A percentile compares a stretch with the other conserved stretches of the same genome.
phyloP scores from a whole-genome alignment of 1,140 invertebrate species.

The Centruroides vittatus region DNA sequence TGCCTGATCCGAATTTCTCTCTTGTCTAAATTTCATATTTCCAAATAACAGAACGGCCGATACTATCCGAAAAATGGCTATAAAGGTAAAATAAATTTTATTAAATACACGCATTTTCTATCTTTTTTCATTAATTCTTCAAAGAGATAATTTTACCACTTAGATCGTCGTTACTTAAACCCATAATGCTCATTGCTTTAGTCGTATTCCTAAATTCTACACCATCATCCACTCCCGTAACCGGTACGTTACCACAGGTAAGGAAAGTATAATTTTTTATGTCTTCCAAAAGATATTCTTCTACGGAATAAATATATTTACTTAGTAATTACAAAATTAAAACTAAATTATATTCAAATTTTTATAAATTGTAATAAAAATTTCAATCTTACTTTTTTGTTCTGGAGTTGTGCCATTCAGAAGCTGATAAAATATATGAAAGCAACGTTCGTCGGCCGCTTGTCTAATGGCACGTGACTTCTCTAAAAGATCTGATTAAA shows the following conservation, averaged over 20 bases:
- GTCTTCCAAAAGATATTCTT: conserved; percentile 92
- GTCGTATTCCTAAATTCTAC: conserved; percentile 86
- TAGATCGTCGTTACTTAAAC: conserved; percentile 80
- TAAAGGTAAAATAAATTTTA: conserved; percentile 14
- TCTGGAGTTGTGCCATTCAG: conserved; percentile 71
- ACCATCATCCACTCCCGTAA: conserved; percentile 88
- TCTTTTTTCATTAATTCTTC: background rate
- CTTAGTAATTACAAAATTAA: too few relatives aligned
- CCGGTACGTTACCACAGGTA: conserved; percentile 57
- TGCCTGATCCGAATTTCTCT: conserved; percentile 96
- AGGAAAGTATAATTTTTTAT: conserved; percentile 87
- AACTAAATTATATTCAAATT: too few relatives aligned
- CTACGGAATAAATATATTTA: conserved; percentile 35
- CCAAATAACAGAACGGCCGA: conserved; percentile 92
- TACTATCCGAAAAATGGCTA: conserved; percentile 87
- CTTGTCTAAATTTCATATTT: conserved; percentile 96
- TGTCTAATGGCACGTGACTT: conserved; percentile 97
- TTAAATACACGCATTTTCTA: too few relatives aligned
- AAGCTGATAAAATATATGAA: conserved; percentile 99
- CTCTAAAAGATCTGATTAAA: conserved; percentile 63
- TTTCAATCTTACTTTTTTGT: conserved; percentile 53
- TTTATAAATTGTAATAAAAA: too few relatives aligned
- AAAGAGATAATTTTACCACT: conserved; percentile 27
- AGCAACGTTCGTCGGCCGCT: conserved; percentile 89
- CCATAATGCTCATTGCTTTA: conserved; percentile 99